Percentiles rank a stretch among this genome's conserved stretches.
Evolutionary conservation across 2,113 vertebrate species (phyloP).

Genomic region (Varanus salvator): DNA sequence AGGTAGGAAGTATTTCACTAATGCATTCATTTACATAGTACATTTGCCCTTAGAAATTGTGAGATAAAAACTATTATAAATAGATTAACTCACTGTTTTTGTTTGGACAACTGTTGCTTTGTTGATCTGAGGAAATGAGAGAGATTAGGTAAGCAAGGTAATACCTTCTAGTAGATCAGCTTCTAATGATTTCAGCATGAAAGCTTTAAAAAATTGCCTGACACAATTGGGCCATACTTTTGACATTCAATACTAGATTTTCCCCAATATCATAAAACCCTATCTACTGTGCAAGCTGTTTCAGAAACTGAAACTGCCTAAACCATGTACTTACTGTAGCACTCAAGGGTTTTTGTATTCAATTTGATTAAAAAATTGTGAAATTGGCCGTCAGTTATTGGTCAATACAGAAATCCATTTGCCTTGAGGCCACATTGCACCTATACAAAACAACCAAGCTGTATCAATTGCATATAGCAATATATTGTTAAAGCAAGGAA

Average conservation of each 20-base stretch:
- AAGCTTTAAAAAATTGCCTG: conserved; percentile 12
- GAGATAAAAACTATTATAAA: conserved; percentile 25
- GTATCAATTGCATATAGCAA: background rate
- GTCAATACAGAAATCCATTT: background rate
- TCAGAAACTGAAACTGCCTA: background rate
- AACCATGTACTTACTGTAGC: background rate
- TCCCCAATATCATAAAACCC: background rate
- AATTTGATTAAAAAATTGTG: background rate
- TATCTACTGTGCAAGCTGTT: background rate
- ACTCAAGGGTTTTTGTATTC: background rate
- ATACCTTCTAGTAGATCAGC: background rate
- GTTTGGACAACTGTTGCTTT: conserved; percentile 44
- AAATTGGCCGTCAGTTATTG: background rate
- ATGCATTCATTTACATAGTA: conserved; percentile 15
- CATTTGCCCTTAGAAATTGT: conserved; percentile 4
- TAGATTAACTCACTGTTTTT: conserved; percentile 44
- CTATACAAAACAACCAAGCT: background rate
- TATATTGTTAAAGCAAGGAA: background rate
- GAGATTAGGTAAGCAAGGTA: conserved; percentile 26
- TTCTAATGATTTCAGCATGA: conserved; percentile 17
- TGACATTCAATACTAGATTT: background rate
- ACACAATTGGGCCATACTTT: background rate
- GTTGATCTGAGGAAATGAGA: conserved; percentile 41
- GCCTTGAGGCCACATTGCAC: conserved; percentile 6
- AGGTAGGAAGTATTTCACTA: background rate